A percentile compares a stretch with the other conserved stretches of the same genome.
Conservation (phyloP, 2,888 invertebrate genomes). For the Frankliniella fusca region DNA sequence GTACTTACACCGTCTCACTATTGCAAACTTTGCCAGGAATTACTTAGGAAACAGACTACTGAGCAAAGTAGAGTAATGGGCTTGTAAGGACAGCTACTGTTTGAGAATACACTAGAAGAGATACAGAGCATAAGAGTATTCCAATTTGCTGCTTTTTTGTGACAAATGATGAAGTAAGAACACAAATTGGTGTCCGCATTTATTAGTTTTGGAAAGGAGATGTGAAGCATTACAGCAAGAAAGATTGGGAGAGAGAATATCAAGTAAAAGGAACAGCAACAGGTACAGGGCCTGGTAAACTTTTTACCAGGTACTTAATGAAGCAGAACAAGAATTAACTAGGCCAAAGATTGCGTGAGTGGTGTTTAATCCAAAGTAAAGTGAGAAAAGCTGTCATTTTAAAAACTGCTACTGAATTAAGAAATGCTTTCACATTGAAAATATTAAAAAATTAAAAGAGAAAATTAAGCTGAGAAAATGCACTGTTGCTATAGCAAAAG, state of each 20-base stretch:
- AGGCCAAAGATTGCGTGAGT: too few species aligned
- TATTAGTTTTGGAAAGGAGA: background rate
- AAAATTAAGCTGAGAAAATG: background rate
- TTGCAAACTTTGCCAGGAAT: slow-evolving; percentile 22
- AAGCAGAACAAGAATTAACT: background rate
- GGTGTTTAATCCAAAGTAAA: too few species aligned
- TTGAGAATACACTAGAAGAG: background rate
- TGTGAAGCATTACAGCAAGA: background rate
- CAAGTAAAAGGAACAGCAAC: background rate
- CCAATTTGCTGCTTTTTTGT: too few species aligned
- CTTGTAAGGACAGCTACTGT: background rate
- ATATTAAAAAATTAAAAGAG: background rate
- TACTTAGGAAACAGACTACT: background rate
- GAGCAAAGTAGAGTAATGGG: background rate
- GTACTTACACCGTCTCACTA: slow-evolving; percentile 13
- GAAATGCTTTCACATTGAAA: background rate
- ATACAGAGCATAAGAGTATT: background rate
- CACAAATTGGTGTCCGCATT: background rate
- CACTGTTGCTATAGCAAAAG: slow-evolving; percentile 6
- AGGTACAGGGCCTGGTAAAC: background rate
- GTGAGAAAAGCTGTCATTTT: too few species aligned
- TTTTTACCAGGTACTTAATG: background rate
- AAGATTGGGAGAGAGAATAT: background rate
- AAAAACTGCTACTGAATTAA: too few species aligned
- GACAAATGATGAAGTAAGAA: background rate